Percentiles rank a stretch among this genome's conserved stretches.
Conservation (phyloP, 2,113 vertebrate genomes). For the Dromaius novaehollandiae region DNA sequence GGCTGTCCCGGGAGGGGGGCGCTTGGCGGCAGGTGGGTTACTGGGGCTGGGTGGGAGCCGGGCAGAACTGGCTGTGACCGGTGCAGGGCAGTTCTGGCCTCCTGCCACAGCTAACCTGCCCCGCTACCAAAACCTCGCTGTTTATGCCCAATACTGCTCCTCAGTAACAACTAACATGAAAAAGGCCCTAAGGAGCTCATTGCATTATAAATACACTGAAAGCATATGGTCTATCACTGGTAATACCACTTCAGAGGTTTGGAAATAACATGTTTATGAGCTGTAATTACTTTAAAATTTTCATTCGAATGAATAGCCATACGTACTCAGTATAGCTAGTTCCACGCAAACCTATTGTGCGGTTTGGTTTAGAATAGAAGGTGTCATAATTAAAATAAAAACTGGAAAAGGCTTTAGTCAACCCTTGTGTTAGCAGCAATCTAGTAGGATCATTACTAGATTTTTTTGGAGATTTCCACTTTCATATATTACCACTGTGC, state of each 20-base stretch:
- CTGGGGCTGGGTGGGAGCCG: no score
- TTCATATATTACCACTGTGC: accelerated
- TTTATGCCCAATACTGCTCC: neutral
- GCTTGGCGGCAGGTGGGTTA: no score
- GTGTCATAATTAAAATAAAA: neutral
- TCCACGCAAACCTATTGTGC: neutral
- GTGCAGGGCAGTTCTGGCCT: no score
- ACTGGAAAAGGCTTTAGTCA: neutral
- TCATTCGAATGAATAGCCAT: neutral
- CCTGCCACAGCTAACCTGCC: accelerated
- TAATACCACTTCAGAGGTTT: constrained; percentile 19
- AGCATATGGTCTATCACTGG: constrained; percentile 31
- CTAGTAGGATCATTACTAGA: neutral
- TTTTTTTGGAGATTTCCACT: neutral
- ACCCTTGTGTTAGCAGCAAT: neutral
- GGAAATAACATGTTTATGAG: constrained; percentile 35
- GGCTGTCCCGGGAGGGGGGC: no score
- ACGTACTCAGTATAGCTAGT: neutral
- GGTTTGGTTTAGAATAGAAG: neutral
- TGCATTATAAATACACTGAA: constrained; percentile 17
- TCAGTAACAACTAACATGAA: neutral
- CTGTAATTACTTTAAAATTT: constrained; percentile 27
- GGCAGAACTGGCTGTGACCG: no score
- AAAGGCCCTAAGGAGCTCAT: neutral
- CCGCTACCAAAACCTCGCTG: accelerated